A percentile compares a stretch with the other conserved stretches of the same genome.
Evolutionary conservation across 2,113 vertebrate species (phyloP).

Genomic region (Orycteropus afer): DNA sequence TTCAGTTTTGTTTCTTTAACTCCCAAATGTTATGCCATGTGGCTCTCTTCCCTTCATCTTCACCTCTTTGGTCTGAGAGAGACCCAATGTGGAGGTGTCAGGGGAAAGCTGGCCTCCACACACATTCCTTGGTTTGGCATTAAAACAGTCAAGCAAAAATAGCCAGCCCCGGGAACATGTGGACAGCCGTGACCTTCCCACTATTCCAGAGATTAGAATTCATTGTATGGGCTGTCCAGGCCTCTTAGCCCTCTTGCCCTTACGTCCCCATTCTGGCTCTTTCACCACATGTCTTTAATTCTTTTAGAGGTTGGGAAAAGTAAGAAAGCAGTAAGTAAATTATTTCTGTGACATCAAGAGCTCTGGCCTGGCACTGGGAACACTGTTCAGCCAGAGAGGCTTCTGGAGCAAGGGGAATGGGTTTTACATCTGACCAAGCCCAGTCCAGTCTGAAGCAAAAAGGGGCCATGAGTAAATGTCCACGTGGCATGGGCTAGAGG

Average conservation of each 20-base stretch:
- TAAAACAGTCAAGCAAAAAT: conserved; percentile 25
- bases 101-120: conserved; percentile 48
- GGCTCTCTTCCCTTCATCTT: neutral
- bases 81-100: neutral
- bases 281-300: neutral
- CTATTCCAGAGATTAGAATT: neutral
- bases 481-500: neutral
- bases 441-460: neutral
- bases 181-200: neutral
- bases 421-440: neutral
- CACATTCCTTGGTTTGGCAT: conserved; percentile 19
- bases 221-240: neutral
- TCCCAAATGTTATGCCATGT: neutral
- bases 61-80: neutral
- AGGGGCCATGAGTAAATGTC: neutral
- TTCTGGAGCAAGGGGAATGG: neutral
- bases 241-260: neutral
- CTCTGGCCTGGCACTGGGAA: neutral
- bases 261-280: neutral
- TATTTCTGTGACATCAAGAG: neutral
- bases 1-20: neutral
- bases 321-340: neutral
- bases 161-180: neutral
- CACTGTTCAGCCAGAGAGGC: neutral
- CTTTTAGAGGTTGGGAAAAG: neutral